Evolutionary conservation across 2,888 invertebrate species (phyloP).

Genomic region (Drosophila anceps): DNA sequence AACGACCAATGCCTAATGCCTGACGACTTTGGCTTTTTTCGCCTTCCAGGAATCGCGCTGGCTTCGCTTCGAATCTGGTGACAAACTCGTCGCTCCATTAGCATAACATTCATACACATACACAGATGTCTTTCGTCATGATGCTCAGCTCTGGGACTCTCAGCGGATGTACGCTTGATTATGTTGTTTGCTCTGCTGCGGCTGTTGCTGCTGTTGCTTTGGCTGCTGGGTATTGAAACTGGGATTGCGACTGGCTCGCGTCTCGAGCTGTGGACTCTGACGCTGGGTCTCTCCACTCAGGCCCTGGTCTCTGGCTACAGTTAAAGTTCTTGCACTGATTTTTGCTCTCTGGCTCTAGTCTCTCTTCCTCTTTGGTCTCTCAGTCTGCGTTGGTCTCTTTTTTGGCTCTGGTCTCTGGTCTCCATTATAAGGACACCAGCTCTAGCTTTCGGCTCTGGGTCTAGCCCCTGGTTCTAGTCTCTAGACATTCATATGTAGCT

Average conservation of each 20-base stretch:
- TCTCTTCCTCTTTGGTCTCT: neutral
- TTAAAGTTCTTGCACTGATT: neutral
- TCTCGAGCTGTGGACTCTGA: neutral
- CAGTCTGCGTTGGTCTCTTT: too few species aligned
- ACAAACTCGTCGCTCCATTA: constrained; percentile 75
- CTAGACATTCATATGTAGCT: neutral
- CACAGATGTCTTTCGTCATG: neutral
- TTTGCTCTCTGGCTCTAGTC: neutral
- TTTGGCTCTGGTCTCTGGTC: neutral
- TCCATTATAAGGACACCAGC: neutral
- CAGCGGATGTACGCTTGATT: constrained; percentile 77
- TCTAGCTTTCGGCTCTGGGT: neutral
- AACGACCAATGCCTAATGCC: constrained; percentile 40
- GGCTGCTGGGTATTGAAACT: constrained; percentile 31
- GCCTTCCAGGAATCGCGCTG: constrained; percentile 66
- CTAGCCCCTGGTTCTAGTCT: neutral
- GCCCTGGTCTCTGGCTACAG: neutral
- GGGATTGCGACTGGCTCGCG: constrained; percentile 17
- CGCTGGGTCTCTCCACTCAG: neutral
- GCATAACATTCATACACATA: constrained; percentile 60
- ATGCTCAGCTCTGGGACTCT: constrained; percentile 10
- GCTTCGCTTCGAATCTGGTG: constrained; percentile 57
- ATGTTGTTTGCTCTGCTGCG: constrained; percentile 68
- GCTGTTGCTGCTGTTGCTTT: constrained; percentile 21
- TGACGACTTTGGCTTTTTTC: constrained; percentile 22